A percentile compares a stretch with the other conserved stretches of the same genome.
phyloP scores from a whole-genome alignment of 2,113 vertebrate genomes.

The Pogonocichla stellata region DNA sequence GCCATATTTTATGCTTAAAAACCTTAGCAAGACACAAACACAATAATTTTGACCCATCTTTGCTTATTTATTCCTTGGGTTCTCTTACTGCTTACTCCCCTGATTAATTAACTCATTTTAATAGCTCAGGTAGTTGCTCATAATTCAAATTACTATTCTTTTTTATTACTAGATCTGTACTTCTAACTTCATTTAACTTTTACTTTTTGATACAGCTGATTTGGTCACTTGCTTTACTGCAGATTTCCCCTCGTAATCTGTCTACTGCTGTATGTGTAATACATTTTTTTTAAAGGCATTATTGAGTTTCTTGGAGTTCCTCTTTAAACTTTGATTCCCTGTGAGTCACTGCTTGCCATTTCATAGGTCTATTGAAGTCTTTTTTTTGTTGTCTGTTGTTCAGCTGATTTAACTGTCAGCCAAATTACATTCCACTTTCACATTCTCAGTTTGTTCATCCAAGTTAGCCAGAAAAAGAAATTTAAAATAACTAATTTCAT shows the following conservation, averaged over 20 bases:
- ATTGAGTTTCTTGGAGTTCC: background rate
- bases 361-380: background rate
- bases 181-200: background rate
- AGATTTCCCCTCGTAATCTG: background rate
- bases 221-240: background rate
- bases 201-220: background rate
- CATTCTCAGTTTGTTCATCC: background rate
- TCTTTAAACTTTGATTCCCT: background rate
- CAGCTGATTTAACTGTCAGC: background rate
- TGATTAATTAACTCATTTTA: background rate
- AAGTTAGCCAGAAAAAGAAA: background rate
- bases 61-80: background rate
- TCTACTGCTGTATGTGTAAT: background rate
- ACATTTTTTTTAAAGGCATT: background rate
- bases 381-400: background rate
- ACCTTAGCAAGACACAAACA: background rate
- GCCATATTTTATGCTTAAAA: background rate
- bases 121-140: background rate
- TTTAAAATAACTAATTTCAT: background rate
- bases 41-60: background rate
- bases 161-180: background rate
- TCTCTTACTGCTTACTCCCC: background rate
- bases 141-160: background rate
- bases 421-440: background rate
- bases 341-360: background rate